Conservation (phyloP, 2,113 vertebrate species). For the Nibea albiflora region DNA sequence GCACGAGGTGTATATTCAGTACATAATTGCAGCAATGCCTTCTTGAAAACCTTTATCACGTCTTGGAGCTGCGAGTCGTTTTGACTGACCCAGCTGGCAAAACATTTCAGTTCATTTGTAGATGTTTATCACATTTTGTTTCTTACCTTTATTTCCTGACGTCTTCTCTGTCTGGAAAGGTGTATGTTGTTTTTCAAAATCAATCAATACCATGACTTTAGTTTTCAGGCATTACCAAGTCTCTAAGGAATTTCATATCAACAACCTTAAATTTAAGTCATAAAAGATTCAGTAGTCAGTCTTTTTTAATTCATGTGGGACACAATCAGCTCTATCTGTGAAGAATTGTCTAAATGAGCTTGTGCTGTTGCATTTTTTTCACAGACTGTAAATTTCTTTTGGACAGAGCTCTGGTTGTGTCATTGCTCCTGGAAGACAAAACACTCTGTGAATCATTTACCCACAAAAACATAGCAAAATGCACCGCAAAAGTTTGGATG, state of each 20-base stretch:
- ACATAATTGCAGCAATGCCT: background rate
- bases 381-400: conserved; percentile 28
- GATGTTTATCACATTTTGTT: background rate
- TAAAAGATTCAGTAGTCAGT: background rate
- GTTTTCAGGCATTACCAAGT: background rate
- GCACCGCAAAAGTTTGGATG: conserved; percentile 16
- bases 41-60: background rate
- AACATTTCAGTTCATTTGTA: background rate
- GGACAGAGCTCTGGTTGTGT: conserved; percentile 5
- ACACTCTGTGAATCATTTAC: conserved; percentile 27
- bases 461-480: conserved; percentile 23
- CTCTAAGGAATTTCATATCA: background rate
- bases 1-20: background rate
- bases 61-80: background rate
- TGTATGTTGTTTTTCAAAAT: background rate
- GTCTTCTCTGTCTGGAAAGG: background rate
- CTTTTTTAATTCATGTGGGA: background rate
- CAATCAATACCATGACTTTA: background rate
- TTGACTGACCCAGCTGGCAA: too few relatives aligned
- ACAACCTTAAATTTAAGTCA: background rate
- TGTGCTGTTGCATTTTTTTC: conserved; percentile 15
- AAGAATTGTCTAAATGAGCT: conserved; percentile 19
- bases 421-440: conserved; percentile 26
- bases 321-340: conserved; percentile 17
- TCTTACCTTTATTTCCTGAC: too few relatives aligned